Evolutionary conservation across 2,888 invertebrate species (phyloP).

Genomic region (Philopedon plagiatum): DNA sequence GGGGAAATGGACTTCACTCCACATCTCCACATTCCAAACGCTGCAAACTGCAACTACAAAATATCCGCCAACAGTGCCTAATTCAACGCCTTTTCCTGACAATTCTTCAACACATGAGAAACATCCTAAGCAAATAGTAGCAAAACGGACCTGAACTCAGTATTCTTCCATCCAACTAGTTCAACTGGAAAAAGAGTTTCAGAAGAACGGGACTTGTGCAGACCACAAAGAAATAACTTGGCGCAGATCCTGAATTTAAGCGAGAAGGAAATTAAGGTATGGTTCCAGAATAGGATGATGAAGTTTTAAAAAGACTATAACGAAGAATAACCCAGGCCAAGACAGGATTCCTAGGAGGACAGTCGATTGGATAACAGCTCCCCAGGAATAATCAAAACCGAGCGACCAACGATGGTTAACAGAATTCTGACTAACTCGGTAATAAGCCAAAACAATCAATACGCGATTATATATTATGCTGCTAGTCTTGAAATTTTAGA

Average conservation of each 20-base stretch:
- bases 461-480: too few species aligned
- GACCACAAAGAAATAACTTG: constrained; percentile 83
- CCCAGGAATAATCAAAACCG: constrained; percentile 38
- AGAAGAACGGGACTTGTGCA: constrained; percentile 81
- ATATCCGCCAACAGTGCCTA: background rate
- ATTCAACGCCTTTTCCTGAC: background rate
- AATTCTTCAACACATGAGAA: background rate
- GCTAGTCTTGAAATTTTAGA: too few species aligned
- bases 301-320: constrained; percentile 78
- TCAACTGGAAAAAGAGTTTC: constrained; percentile 86
- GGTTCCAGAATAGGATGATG: constrained; percentile 91
- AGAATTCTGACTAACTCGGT: background rate
- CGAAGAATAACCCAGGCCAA: constrained; percentile 48
- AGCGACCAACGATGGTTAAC: constrained; percentile 55
- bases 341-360: constrained; percentile 52
- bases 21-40: background rate
- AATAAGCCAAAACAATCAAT: too few species aligned
- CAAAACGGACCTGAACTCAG: constrained; percentile 83
- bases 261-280: constrained; percentile 89
- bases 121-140: background rate
- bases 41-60: constrained; percentile 2
- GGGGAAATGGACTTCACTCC: background rate
- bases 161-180: constrained; percentile 86
- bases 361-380: constrained; percentile 34
- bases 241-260: constrained; percentile 79